A percentile compares a stretch with the other conserved stretches of the same genome.
Conservation (phyloP, 37 sponge, comb jelly and placozoan genomes). For the Petrosia ficiformis region DNA sequence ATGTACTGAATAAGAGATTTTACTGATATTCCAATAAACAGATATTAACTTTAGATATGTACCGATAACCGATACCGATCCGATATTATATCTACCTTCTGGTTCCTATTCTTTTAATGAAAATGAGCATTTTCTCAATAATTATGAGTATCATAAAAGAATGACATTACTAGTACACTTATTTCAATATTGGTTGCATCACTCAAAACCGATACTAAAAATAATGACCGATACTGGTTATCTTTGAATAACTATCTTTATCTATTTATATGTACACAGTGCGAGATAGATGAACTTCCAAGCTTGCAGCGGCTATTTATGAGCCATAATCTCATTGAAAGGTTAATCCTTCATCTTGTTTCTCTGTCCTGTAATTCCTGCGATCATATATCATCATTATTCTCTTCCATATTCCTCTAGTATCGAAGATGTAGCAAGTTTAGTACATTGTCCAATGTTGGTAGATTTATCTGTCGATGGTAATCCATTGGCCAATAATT, state of each 20-base stretch:
- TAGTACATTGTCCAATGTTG: constrained; percentile 27
- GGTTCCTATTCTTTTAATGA: too few relatives aligned
- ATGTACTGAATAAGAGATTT: too few relatives aligned
- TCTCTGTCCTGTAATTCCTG: neutral
- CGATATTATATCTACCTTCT: too few relatives aligned
- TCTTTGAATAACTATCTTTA: neutral
- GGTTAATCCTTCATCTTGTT: constrained; percentile 20
- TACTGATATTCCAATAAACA: too few relatives aligned
- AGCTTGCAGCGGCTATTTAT: constrained; percentile 86
- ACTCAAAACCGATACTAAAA: too few relatives aligned
- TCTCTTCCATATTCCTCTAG: constrained; percentile 14
- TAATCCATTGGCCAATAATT: constrained; percentile 63
- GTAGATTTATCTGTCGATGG: constrained; percentile 68
- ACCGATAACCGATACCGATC: too few relatives aligned
- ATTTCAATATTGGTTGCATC: too few relatives aligned
- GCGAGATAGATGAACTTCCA: constrained; percentile 80
- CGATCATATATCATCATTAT: neutral
- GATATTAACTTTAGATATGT: too few relatives aligned
- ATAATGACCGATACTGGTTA: too few relatives aligned
- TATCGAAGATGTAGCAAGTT: constrained; percentile 46
- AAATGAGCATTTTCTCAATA: too few relatives aligned
- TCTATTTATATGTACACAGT: constrained; percentile 43
- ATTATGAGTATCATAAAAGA: too few relatives aligned
- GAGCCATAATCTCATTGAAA: constrained; percentile 82
- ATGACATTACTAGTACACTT: too few relatives aligned